Evolutionary conservation across 2,888 invertebrate species (phyloP).

Genomic region (Tetragonula carbonaria): DNA sequence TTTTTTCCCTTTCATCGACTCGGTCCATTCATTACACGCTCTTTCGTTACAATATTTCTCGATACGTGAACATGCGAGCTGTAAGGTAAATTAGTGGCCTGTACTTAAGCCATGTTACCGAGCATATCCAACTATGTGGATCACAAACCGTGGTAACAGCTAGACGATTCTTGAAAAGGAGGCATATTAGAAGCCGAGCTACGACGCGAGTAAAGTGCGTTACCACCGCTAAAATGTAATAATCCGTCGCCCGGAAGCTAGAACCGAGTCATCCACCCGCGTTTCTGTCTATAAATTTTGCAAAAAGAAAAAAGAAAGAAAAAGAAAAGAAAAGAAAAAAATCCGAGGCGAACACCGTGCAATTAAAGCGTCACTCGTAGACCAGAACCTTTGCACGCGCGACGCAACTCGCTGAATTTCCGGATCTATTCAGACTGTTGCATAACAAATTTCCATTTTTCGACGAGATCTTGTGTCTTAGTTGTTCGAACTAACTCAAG

Average conservation of each 20-base stretch:
- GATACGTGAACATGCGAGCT: conserved; percentile 4
- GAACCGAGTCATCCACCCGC: not conserved
- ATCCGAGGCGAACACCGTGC: not conserved
- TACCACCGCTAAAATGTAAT: conserved; percentile 57
- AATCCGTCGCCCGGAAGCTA: conserved; percentile 47
- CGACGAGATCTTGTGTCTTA: no score
- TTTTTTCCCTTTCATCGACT: not conserved
- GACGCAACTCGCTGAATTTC: conserved; percentile 25
- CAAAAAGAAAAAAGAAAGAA: not conserved
- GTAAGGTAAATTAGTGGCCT: conserved; percentile 44
- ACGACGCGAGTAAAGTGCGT: conserved; percentile 59
- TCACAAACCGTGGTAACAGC: conserved; percentile 84
- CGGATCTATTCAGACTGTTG: conserved; percentile 15
- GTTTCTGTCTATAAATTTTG: conserved; percentile 11
- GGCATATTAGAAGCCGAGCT: conserved; percentile 70
- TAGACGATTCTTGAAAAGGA: conserved; percentile 75
- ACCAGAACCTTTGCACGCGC: conserved; percentile 30
- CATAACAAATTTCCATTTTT: not conserved
- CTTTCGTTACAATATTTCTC: conserved; percentile 9
- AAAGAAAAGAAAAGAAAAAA: no score
- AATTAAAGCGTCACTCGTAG: conserved; percentile 19
- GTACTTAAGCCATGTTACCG: conserved; percentile 79
- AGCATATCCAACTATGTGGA: conserved; percentile 83
- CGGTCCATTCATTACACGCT: conserved; percentile 14
- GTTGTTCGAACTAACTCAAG: no score